Evolutionary conservation across 2,113 vertebrate genomes (phyloP).

Genomic region (Nanorana parkeri): DNA sequence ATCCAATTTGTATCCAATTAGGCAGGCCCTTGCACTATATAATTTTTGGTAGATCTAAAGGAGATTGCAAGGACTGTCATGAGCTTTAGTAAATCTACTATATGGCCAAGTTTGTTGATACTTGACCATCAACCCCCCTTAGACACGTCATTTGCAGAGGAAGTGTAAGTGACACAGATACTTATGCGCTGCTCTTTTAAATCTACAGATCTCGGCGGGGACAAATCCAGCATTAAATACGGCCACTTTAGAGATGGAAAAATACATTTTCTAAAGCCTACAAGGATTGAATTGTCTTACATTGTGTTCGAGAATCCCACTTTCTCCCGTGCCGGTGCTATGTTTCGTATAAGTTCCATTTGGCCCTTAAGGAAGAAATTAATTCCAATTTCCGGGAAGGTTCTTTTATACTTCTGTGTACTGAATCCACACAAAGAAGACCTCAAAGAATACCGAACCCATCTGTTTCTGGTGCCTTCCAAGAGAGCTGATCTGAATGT

Average conservation of each 20-base stretch:
- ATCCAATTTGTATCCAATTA: too few species aligned
- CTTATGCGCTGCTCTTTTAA: not conserved
- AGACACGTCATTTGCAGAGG: too few species aligned
- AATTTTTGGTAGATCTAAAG: too few species aligned
- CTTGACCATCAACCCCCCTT: too few species aligned
- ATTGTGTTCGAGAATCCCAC: not conserved
- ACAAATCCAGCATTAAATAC: not conserved
- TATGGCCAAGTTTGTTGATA: too few species aligned
- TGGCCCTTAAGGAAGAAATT: not conserved
- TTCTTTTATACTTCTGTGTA: not conserved
- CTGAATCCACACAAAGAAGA: not conserved
- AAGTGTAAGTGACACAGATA: not conserved
- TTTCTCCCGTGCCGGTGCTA: not conserved
- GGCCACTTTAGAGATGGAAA: conserved; percentile 17
- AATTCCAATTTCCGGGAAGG: not conserved
- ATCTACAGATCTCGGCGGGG: not conserved
- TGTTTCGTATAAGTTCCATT: not conserved
- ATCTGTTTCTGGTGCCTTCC: not conserved
- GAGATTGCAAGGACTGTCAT: too few species aligned
- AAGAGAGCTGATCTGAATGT: not conserved
- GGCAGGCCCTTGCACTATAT: too few species aligned
- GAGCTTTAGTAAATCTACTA: too few species aligned
- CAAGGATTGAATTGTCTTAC: not conserved
- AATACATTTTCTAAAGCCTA: not conserved
- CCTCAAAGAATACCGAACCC: not conserved